phyloP scores from a whole-genome alignment of 2,797 vertebrate species.

The Lagorchestes hirsutus region DNA sequence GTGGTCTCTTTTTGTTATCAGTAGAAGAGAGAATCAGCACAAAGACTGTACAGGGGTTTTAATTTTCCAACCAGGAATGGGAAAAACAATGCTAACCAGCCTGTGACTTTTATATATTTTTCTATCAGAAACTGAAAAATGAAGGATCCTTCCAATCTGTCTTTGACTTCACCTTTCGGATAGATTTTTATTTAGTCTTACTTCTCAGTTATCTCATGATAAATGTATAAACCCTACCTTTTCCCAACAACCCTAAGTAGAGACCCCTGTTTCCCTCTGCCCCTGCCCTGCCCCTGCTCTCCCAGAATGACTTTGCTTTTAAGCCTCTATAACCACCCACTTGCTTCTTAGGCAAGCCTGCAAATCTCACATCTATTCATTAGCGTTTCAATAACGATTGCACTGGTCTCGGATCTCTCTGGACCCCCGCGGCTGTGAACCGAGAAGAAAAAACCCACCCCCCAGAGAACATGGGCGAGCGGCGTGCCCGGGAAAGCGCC shows the following conservation, averaged over 20 bases:
- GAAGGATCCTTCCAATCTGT: background rate
- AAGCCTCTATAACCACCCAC: fast-evolving
- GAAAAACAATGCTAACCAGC: fast-evolving
- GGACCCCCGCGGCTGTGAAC: background rate
- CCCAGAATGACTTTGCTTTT: fast-evolving
- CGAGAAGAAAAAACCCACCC: fast-evolving
- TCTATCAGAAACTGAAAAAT: fast-evolving
- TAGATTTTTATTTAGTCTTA: fast-evolving
- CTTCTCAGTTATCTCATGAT: fast-evolving
- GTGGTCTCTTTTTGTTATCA: background rate
- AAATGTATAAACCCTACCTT: background rate
- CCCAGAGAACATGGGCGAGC: too few species aligned
- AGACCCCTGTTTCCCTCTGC: fast-evolving
- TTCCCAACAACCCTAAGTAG: fast-evolving
- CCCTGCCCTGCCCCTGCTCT: fast-evolving
- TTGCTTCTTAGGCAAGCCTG: background rate
- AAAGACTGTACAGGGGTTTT: fast-evolving
- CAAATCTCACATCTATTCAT: background rate
- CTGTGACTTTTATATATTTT: background rate
- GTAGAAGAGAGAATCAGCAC: background rate
- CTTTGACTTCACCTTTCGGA: background rate
- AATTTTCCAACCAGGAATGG: fast-evolving
- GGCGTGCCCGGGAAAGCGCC: background rate
- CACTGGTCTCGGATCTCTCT: background rate
- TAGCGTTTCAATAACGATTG: background rate